A percentile compares a stretch with the other conserved stretches of the same genome.
Evolutionary conservation across 2,797 vertebrate genomes (phyloP).

Genomic region (Hippoglossus hippoglossus): DNA sequence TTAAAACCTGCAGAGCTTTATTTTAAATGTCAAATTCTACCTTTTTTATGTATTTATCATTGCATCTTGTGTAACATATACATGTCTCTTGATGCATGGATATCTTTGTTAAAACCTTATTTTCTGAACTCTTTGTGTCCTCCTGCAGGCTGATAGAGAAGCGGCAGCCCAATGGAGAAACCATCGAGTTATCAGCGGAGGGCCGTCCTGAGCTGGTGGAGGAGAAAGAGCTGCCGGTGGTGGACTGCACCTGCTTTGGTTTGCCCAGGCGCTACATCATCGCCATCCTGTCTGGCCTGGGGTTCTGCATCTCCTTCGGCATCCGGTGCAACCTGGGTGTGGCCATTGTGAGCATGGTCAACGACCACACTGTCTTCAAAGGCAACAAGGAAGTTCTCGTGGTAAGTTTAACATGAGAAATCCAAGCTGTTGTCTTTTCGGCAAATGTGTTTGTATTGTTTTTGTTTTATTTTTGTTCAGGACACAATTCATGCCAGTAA

Average conservation of each 20-base stretch:
- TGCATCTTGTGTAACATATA: not conserved
- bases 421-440: not conserved
- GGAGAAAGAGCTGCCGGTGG: slow-evolving; percentile 86
- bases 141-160: slow-evolving; percentile 89
- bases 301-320: slow-evolving; percentile 97
- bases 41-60: too few relatives aligned
- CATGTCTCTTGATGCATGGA: not conserved
- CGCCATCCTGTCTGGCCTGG: slow-evolving; percentile 92
- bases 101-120: not conserved
- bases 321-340: slow-evolving; percentile 96
- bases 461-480: not conserved
- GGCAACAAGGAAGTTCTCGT: slow-evolving; percentile 89
- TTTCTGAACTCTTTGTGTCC: not conserved
- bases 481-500: too few relatives aligned
- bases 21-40: too few relatives aligned
- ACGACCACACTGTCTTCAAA: slow-evolving; percentile 90
- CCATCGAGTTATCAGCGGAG: slow-evolving; percentile 90
- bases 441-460: not conserved
- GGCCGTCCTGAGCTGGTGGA: slow-evolving; percentile 88
- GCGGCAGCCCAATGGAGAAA: slow-evolving; percentile 89
- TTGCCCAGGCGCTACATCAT: slow-evolving; percentile 94
- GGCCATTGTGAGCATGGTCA: slow-evolving; percentile 97
- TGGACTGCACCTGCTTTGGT: slow-evolving; percentile 95
- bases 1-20: too few relatives aligned
- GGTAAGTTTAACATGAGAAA: slow-evolving; percentile 77